Evolutionary conservation across 23 tunicate species (phyloP).

Genomic region (Trididemnum miniatum): DNA sequence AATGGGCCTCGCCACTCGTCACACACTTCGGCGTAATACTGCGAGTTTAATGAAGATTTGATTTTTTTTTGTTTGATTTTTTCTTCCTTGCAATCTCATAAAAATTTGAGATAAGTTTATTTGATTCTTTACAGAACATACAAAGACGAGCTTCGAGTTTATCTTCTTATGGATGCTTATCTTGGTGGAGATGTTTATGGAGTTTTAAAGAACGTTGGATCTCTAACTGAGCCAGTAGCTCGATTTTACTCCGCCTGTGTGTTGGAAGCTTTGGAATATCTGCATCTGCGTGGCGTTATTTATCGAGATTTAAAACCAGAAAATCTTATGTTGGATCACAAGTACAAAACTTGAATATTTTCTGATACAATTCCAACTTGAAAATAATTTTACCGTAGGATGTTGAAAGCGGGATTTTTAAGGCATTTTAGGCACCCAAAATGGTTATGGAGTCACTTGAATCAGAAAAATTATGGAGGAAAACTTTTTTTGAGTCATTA

Average conservation of each 20-base stretch:
- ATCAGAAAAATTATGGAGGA: too few species aligned
- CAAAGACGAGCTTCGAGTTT: constrained; percentile 69
- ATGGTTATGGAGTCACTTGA: too few species aligned
- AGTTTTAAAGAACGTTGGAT: constrained; percentile 65
- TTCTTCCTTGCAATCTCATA: too few species aligned
- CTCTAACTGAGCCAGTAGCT: constrained; percentile 67
- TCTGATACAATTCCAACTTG: background rate
- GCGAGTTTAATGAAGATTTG: too few species aligned
- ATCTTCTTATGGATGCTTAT: constrained; percentile 95
- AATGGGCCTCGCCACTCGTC: too few species aligned
- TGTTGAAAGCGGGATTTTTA: too few species aligned
- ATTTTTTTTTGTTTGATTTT: too few species aligned
- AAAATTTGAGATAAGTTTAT: too few species aligned
- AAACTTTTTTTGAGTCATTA: too few species aligned
- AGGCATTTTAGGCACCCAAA: too few species aligned
- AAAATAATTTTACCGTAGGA: too few species aligned
- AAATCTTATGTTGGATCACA: constrained; percentile 93
- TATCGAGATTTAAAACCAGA: constrained; percentile 96
- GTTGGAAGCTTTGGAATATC: constrained; percentile 86
- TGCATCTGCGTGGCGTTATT: constrained; percentile 76
- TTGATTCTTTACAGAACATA: constrained; percentile 74
- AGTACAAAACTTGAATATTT: constrained; percentile 12
- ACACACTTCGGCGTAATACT: too few species aligned
- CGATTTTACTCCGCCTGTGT: constrained; percentile 81
- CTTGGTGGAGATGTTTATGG: constrained; percentile 89